Conservation (phyloP, 2,797 vertebrate species). For the Syndactyla subalaris region DNA sequence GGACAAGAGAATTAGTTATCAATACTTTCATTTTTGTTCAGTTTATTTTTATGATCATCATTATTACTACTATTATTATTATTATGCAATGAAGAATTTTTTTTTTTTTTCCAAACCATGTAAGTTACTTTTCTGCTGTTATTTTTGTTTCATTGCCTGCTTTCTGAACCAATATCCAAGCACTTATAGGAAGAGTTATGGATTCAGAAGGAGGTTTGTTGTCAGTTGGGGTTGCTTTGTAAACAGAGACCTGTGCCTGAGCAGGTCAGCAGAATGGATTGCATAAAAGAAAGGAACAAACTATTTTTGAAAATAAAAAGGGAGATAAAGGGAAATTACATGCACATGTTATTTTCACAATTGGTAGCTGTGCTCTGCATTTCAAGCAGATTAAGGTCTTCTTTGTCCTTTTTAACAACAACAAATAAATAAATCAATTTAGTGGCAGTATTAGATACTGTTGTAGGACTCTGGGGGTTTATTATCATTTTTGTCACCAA, state of each 20-base stretch:
- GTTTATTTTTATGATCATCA: neutral
- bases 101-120: neutral
- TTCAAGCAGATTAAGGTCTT: conserved; percentile 19
- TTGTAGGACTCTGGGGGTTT: neutral
- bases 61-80: neutral
- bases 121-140: neutral
- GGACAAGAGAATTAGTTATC: neutral
- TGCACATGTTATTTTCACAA: conserved; percentile 42
- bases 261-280: conserved; percentile 11
- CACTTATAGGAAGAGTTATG: conserved; percentile 11
- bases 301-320: conserved; percentile 17
- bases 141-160: neutral
- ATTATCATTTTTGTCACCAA: neutral
- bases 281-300: conserved; percentile 29
- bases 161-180: conserved; percentile 12
- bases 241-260: conserved; percentile 38
- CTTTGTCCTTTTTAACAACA: neutral
- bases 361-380: conserved; percentile 27
- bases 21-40: neutral
- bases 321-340: neutral
- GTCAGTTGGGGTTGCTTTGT: conserved; percentile 25
- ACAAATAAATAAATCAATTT: neutral
- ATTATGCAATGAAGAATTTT: neutral
- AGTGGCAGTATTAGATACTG: neutral
- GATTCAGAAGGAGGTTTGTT: conserved; percentile 3